Base-by-base conservation (phyloP, 1,140 invertebrate species). In the Caenorhabditis brenneri region DNA sequence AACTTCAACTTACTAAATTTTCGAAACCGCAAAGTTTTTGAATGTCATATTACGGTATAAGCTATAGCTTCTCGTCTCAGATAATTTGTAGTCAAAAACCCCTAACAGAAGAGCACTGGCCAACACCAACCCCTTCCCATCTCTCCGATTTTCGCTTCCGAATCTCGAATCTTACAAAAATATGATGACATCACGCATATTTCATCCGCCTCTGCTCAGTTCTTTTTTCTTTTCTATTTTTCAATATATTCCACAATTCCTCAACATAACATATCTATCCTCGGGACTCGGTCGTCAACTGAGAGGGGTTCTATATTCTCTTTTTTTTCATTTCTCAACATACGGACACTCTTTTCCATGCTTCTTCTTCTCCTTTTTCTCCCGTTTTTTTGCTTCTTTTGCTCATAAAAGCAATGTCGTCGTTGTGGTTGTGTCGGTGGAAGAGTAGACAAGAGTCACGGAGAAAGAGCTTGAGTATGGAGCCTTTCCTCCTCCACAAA, bases 321-420 rank as follows among this genome's bases (percentile, higher is more conserved):
- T 65, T 36, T 42, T 74, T 74, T 74, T 74, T 19, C n/a, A 24
- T 74, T 42, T 46, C 36, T 46, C 36, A 42, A 42, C 65, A 74
- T 42, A 74, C 65, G 65, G 65, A n/a, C 36, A 36, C 58, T 15
- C 15, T 42, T 12, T 9, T 46, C 33, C 12, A 5, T 12, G 39
- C 12, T 42, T 42, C 12, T 42, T 42, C 39, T 42, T 42, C n/a
- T 42, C n/a, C 1, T 46, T 33, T 24, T 74, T n/a, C 36, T 19
- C 36, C 22, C 60, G 16, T 74, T 42, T 42, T 39, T 42, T 22
- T 74, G 42, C 36, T 42, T 24, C n/a, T 74, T 42, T 46, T 74
- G 65, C 65, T 74, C 65, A 74, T 74, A 74, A 74, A 74, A 74
- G 65, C 65, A 74, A 74, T 74, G 65, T 74, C 36, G 65, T 74